Base-by-base conservation (phyloP, 2,797 vertebrate genomes). In the Acestrorhynchus altus region DNA sequence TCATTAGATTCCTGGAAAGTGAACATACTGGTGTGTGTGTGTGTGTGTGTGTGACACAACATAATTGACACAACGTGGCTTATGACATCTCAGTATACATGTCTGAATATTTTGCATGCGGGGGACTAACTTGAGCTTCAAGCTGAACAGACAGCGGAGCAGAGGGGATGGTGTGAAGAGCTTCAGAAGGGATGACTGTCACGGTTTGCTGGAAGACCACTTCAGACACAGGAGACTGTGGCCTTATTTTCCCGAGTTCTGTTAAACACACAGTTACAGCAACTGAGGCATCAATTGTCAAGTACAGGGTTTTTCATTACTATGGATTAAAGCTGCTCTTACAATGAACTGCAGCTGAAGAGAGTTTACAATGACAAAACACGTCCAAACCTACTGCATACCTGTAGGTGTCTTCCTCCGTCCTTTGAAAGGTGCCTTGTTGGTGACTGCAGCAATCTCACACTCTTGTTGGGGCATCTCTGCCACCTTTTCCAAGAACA, bases 391-490 rank as follows among this genome's bases (percentile, higher is more conserved):
- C 18, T 15, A 61, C 9, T 13, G 9, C 26, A 46, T 87, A 94
- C 92, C 90, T 88, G 85, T 1, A 46, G 54, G 72, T 0, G 64
- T 39, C 52, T 88, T 93, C 75, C 88, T 93, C 75, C 86, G 92
- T 71, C 87, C 86, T 89, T 93, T 97, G 39, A 82, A 83, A 59
- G 88, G 90, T 73, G 89, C 91, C 86, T 95, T 92, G 47, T 86
- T 85, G 66, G 88, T 77, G 72, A 85, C 74, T 16, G 91, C 40
- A 64, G 83, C 73, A 28, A 91, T 63, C 75, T 90, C 79, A 86
- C 49, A 86, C 80, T 98, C 96, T 70, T 96, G 94, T 72, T 92
- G 83, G 1, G 96, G 96, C 95, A 98, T 97, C 77, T 96, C 86
- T 26, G 94, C 86, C 84, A 96, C 76, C 86, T 96, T 96, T 87